Base-by-base conservation (phyloP, 2,113 vertebrate species). In the Scopus umbretta region DNA sequence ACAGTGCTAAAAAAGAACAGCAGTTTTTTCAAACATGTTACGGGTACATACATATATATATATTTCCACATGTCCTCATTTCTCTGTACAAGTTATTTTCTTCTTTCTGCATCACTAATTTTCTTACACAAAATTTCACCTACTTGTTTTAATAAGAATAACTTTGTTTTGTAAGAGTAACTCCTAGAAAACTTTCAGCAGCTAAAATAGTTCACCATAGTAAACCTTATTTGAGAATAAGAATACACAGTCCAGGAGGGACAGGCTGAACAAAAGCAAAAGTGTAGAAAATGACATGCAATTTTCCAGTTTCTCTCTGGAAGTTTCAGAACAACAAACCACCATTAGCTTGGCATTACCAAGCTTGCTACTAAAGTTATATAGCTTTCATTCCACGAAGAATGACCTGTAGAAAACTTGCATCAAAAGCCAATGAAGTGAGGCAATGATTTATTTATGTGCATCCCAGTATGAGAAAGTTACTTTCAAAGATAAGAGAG, bases 391-490 rank as follows among this genome's bases (percentile, higher is more conserved):
- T 84, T 85, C 40, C 6, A 1, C 87, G 66, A 96, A 94, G 79
- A 95, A 94, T 85, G 90, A 58, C 55, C 70, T 96, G 88, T 79
- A 94, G 68, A 88, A 93, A 94, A 94, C 7, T 65, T 94, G 42
- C 92, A 92, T 88, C 91, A 86, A 79, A 91, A 97, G 61, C 65
- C 83, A 92, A 38, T 95, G 80, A 78, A 88, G 53, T 67, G 76
- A 92, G 80, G 42, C 76, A 93, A 95, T 86, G 92, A 93, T 97
- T 97, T 96, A 89, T 95, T 95, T 96, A 90, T 86, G 36, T 85
- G 72, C 40, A 95, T 88, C 30, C 38, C 62, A 62, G 27, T 58
- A 90, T 78, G 22, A 82, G 62, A 90, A 96, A 97, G 88, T 68
- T 55, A 95, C 71, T 92, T 90, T 80, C 59, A 93, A 94, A 82